These are phyloP conservation scores for Hypercompe scribonia DNA, from an alignment of 2,888 invertebrate genomes.

Conservation along the genomic window DNA sequence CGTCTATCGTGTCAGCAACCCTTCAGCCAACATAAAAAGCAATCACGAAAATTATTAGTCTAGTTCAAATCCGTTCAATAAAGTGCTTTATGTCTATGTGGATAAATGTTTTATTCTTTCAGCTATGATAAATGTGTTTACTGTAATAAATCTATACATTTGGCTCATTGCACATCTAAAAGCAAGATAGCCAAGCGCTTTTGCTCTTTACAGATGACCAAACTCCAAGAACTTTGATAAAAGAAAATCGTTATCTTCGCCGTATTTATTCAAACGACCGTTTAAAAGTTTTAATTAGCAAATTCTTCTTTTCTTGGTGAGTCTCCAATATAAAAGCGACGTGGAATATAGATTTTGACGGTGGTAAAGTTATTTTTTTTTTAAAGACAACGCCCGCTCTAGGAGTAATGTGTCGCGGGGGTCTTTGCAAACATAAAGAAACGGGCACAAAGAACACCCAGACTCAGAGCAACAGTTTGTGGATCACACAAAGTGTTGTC, in stretches of 20 bases:
- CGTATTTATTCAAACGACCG: conserved; percentile 30
- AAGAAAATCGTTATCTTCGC: conserved; percentile 17
- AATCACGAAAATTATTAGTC: not conserved
- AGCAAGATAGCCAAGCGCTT: conserved; percentile 5
- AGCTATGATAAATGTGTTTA: not conserved
- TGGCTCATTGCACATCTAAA: conserved; percentile 1
- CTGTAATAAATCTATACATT: not conserved
- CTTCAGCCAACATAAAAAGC: not conserved
- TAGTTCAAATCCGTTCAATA: not conserved
- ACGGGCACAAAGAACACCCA: no score
- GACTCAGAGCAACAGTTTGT: no score
- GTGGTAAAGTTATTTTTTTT: not conserved
- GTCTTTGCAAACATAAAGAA: no score
- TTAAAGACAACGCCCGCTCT: no score
- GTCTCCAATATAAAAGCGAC: conserved; percentile 12
- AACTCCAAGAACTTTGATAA: conserved; percentile 19
- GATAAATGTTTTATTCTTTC: not conserved
- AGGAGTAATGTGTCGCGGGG: no score
- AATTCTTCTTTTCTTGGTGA: conserved; percentile 26
- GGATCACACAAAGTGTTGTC: no score
- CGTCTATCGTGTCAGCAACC: not conserved
- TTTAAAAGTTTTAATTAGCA: conserved; percentile 42
- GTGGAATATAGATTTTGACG: not conserved
- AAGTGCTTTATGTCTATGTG: not conserved
- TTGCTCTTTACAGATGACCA: conserved; percentile 14